Percentiles rank a stretch among this genome's conserved stretches.
Conservation (phyloP, 2,888 invertebrate species). For the Dasysyrphus tricinctus region DNA sequence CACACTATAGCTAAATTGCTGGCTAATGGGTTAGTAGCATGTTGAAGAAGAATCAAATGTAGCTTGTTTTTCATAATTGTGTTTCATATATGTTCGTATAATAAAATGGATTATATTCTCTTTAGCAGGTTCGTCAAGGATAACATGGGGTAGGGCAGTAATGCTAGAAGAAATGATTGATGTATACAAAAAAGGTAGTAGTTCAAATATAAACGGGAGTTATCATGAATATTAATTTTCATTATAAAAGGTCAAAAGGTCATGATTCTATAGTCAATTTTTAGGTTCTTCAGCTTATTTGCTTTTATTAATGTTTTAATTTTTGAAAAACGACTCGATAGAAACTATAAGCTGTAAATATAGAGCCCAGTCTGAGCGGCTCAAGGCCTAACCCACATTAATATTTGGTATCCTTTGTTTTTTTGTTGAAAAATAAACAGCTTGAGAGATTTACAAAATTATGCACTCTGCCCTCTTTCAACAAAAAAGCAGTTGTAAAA, state of each 20-base stretch:
- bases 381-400: too few relatives aligned
- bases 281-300: too few relatives aligned
- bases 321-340: too few relatives aligned
- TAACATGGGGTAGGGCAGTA: slow-evolving; percentile 2
- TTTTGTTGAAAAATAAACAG: too few relatives aligned
- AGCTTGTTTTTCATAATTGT: too few relatives aligned
- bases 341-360: too few relatives aligned
- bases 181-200: not conserved
- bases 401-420: too few relatives aligned
- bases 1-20: not conserved
- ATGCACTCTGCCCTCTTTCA: too few relatives aligned
- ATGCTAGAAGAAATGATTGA: not conserved
- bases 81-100: not conserved
- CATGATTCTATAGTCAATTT: not conserved
- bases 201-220: not conserved
- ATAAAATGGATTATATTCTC: not conserved
- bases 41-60: slow-evolving; percentile 8
- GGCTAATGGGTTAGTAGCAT: slow-evolving; percentile 29
- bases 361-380: too few relatives aligned
- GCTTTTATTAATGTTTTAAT: too few relatives aligned
- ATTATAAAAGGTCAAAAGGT: not conserved
- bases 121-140: slow-evolving; percentile 18
- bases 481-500: too few relatives aligned
- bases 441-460: too few relatives aligned
- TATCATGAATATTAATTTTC: not conserved